A percentile compares a stretch with the other conserved stretches of the same genome.
Evolutionary conservation across 2,113 vertebrate genomes (phyloP).

Genomic region (Pluvialis apricaria): DNA sequence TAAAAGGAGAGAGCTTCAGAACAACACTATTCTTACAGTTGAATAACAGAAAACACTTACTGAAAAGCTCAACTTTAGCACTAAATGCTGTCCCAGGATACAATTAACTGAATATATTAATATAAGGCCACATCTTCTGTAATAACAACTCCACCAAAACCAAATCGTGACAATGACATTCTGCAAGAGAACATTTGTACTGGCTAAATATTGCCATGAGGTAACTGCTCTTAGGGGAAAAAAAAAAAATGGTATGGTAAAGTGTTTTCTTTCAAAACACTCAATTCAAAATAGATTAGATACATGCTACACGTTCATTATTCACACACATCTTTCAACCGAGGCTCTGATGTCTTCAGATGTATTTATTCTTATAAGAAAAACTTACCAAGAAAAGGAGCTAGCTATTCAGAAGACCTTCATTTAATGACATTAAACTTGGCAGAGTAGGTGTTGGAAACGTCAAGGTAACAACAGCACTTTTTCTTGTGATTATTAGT

Average conservation of each 20-base stretch:
- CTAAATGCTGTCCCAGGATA: not conserved
- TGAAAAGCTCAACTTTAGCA: not conserved
- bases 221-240: not conserved
- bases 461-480: not conserved
- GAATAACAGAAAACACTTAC: not conserved
- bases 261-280: not conserved
- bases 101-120: not conserved
- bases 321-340: not conserved
- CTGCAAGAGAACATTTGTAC: not conserved
- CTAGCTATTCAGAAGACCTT: not conserved
- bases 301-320: not conserved
- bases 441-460: not conserved
- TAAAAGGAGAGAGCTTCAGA: not conserved
- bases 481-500: not conserved
- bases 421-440: not conserved
- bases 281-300: not conserved
- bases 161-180: not conserved
- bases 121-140: not conserved
- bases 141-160: not conserved
- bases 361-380: not conserved
- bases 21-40: rapidly evolving
- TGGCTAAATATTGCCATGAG: not conserved
- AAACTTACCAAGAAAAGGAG: not conserved
- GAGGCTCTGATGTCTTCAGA: not conserved
- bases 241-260: not conserved